Percentiles rank a stretch among this genome's conserved stretches.
Evolutionary conservation across 2,113 vertebrate species (phyloP).

Genomic region (Cottus gobio): DNA sequence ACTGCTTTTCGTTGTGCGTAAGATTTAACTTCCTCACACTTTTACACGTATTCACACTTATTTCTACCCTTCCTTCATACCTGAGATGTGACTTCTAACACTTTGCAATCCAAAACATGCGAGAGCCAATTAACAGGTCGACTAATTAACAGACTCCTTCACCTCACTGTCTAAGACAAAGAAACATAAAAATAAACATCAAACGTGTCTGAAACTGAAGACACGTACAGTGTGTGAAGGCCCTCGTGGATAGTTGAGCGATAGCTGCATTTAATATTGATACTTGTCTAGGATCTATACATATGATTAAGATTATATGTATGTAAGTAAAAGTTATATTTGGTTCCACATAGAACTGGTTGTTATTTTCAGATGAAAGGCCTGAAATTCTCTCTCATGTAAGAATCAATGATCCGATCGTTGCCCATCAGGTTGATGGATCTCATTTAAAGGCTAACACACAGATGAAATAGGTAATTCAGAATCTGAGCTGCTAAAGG

Average conservation of each 20-base stretch:
- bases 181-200: neutral
- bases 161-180: neutral
- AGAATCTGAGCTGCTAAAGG: no score
- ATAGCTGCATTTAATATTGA: neutral
- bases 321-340: neutral
- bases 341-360: neutral
- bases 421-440: neutral
- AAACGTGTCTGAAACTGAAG: neutral
- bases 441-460: neutral
- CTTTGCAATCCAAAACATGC: neutral
- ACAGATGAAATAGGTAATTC: neutral
- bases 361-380: neutral
- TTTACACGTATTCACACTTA: no score
- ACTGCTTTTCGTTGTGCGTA: neutral
- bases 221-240: accelerated
- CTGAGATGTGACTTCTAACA: constrained; percentile 43
- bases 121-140: constrained; percentile 54
- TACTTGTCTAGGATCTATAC: neutral
- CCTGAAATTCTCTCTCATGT: neutral
- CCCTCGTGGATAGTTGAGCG: neutral
- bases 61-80: constrained; percentile 5
- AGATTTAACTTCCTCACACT: neutral
- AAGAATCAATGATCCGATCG: constrained; percentile 7
- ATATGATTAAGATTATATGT: neutral
- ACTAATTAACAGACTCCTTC: constrained; percentile 31